Conservation (phyloP, 1,140 invertebrate species). For the Pteromalus puparum region DNA sequence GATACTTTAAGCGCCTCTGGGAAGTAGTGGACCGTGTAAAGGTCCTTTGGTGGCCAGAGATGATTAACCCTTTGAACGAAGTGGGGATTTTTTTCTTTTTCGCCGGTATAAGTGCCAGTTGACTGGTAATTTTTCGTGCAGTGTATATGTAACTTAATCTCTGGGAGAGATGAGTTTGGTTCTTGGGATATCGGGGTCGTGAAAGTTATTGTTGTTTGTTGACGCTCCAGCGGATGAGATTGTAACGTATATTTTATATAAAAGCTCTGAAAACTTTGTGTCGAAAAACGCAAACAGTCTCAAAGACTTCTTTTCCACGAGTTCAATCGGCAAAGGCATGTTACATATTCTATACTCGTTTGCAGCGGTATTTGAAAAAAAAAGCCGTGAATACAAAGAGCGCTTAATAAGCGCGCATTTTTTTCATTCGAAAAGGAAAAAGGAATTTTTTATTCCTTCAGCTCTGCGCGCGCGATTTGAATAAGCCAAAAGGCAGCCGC, state of each 20-base stretch:
- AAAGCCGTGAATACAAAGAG: background rate
- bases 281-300: background rate
- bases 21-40: constrained; percentile 30
- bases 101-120: constrained; percentile 3
- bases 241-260: too few species aligned
- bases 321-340: background rate
- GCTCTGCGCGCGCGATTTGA: background rate
- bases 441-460: background rate
- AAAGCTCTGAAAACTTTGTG: too few species aligned
- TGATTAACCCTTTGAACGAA: constrained; percentile 27
- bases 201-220: background rate
- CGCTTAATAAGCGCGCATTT: constrained; percentile 4
- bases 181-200: background rate
- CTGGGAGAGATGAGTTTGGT: background rate
- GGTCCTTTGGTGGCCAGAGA: background rate
- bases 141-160: constrained; percentile 42
- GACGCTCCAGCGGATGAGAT: too few species aligned
- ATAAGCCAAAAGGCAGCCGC: background rate
- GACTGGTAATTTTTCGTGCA: constrained; percentile 22
- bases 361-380: background rate
- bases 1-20: constrained; percentile 43
- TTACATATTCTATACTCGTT: background rate
- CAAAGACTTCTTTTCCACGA: background rate
- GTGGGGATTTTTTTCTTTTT: background rate
- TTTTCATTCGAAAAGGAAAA: background rate